These are phyloP conservation scores for Lacanobia oleracea DNA, from an alignment of 2,888 invertebrate genomes.

Conservation along the genomic window DNA sequence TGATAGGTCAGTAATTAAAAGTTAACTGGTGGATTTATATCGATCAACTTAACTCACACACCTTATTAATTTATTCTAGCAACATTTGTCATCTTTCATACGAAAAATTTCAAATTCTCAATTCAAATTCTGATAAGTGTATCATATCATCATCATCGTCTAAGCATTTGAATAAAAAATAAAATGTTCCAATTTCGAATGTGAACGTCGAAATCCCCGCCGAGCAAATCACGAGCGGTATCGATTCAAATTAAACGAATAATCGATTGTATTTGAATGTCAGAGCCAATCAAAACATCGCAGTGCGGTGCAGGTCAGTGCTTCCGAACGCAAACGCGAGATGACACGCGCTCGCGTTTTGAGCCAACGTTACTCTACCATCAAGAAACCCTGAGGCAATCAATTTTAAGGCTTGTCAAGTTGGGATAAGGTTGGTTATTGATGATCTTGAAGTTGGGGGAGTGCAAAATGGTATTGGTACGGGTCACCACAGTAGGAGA, in stretches of 20 bases:
- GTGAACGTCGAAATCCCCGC: constrained; percentile 67
- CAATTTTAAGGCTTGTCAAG: constrained; percentile 42
- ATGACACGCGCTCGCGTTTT: constrained; percentile 84
- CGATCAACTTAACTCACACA: constrained; percentile 21
- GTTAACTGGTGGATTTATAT: constrained; percentile 54
- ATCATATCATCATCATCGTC: constrained; percentile 42
- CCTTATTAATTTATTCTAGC: constrained; percentile 30
- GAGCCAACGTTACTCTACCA: constrained; percentile 65
- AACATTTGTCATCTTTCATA: constrained; percentile 19
- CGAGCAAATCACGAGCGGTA: constrained; percentile 72
- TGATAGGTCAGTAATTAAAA: constrained; percentile 65
- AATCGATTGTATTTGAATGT: constrained; percentile 89
- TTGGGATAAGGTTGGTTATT: constrained; percentile 56
- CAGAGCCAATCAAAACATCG: constrained; percentile 89
- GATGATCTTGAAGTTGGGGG: constrained; percentile 40
- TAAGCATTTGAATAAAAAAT: constrained; percentile 50
- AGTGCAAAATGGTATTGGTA: constrained; percentile 61
- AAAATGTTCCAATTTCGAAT: constrained; percentile 73
- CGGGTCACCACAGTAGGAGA: constrained; percentile 77
- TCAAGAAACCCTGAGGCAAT: constrained; percentile 45
- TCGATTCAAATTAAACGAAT: constrained; percentile 86
- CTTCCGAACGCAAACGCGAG: constrained; percentile 87
- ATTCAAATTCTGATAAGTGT: constrained; percentile 19
- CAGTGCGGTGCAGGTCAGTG: constrained; percentile 84
- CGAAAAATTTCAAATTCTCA: not conserved